These are phyloP conservation scores for Coreius guichenoti DNA, from an alignment of 2,797 vertebrate genomes.

Conservation along the genomic window DNA sequence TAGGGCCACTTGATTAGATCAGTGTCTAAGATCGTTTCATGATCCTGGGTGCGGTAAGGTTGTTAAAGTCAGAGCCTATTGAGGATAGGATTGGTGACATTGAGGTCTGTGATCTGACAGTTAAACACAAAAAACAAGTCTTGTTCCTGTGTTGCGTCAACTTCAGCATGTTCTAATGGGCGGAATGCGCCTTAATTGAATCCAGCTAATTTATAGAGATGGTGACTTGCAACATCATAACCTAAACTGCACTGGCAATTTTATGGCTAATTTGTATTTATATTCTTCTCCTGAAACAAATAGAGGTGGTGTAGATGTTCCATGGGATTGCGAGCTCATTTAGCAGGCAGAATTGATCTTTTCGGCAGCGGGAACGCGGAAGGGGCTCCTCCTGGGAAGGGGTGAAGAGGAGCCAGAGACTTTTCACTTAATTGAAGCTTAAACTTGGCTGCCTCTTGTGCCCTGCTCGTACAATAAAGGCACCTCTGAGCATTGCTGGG, in stretches of 20 bases:
- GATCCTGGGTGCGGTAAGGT: constrained; percentile 39
- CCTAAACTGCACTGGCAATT: constrained; percentile 50
- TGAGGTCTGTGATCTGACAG: constrained; percentile 39
- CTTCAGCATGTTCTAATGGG: constrained; percentile 51
- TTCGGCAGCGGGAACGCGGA: not conserved
- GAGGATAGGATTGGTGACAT: not conserved
- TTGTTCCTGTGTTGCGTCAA: constrained; percentile 12
- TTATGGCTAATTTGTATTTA: constrained; percentile 60
- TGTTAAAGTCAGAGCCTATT: constrained; percentile 24
- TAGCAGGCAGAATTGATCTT: constrained; percentile 55
- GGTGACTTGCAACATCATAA: constrained; percentile 25
- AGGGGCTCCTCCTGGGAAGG: constrained; percentile 19
- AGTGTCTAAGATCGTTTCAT: constrained; percentile 47
- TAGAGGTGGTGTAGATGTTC: constrained; percentile 46
- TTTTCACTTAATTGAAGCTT: constrained; percentile 53
- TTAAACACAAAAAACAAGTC: not conserved
- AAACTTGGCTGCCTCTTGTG: constrained; percentile 40
- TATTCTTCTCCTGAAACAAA: constrained; percentile 50
- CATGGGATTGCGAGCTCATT: constrained; percentile 44
- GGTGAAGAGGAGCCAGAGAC: constrained; percentile 41
- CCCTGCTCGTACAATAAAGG: constrained; percentile 35
- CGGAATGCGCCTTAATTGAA: constrained; percentile 50
- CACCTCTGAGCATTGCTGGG: constrained; percentile 36
- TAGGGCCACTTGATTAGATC: constrained; percentile 47
- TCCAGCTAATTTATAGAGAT: constrained; percentile 61